phyloP scores from a whole-genome alignment of 2,888 invertebrate species.

The Teinopalpus imperialis region DNA sequence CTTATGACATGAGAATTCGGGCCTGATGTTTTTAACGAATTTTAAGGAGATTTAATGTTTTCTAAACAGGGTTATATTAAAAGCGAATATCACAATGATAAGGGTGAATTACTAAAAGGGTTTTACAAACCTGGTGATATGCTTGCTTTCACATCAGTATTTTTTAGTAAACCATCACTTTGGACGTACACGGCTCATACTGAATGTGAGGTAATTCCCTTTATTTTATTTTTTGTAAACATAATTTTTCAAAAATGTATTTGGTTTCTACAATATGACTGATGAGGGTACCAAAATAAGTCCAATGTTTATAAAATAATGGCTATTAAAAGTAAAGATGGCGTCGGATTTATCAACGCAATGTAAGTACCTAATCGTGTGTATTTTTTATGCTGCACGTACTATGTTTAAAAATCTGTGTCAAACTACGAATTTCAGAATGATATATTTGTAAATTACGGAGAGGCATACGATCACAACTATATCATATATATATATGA shows the following conservation, averaged over 20 bases:
- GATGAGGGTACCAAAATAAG: slow-evolving; percentile 16
- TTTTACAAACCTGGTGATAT: slow-evolving; percentile 42
- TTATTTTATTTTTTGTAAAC: not conserved
- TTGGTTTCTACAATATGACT: too few species aligned
- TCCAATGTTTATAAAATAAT: slow-evolving; percentile 7
- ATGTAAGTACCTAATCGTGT: too few species aligned
- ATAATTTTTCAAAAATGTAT: too few species aligned
- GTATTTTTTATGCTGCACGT: too few species aligned
- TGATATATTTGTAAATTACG: too few species aligned
- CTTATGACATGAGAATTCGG: too few species aligned
- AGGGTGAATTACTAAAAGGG: slow-evolving; percentile 40
- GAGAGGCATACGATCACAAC: too few species aligned
- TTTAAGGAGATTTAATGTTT: too few species aligned
- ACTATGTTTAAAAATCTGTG: too few species aligned
- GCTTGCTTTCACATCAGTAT: slow-evolving; percentile 45
- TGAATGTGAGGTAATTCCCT: slow-evolving; percentile 54
- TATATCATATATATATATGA: too few species aligned
- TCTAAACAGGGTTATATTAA: slow-evolving; percentile 47
- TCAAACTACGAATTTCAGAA: too few species aligned
- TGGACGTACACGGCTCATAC: slow-evolving; percentile 48
- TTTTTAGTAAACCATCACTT: slow-evolving; percentile 45
- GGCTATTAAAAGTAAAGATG: slow-evolving; percentile 3
- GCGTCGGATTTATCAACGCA: slow-evolving; percentile 7
- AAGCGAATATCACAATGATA: slow-evolving; percentile 47
- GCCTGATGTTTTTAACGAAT: too few species aligned